A percentile compares a stretch with the other conserved stretches of the same genome.
Conservation (phyloP, 2,113 vertebrate species). For the Hippopotamus amphibius region DNA sequence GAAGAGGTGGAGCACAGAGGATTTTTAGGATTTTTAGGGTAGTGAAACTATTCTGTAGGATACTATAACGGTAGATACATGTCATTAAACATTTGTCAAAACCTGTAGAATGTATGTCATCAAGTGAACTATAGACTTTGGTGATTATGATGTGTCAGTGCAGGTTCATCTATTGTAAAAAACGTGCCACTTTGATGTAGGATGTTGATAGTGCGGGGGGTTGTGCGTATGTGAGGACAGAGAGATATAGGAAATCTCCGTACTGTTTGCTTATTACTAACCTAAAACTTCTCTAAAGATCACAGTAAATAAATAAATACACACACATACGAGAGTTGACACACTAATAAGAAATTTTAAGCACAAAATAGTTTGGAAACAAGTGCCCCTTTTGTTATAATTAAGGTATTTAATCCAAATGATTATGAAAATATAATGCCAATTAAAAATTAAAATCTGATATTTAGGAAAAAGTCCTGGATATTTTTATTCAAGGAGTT, state of each 20-base stretch:
- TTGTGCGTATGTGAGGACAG: not conserved
- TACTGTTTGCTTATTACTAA: not conserved
- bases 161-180: not conserved
- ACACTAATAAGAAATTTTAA: not conserved
- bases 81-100: not conserved
- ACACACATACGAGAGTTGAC: not conserved
- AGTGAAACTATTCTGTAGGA: not conserved
- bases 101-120: not conserved
- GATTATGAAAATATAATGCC: not conserved
- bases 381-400: not conserved
- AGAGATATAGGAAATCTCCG: not conserved
- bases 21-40: not conserved
- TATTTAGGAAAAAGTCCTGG: not conserved
- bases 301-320: not conserved
- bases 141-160: not conserved
- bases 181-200: not conserved
- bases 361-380: not conserved
- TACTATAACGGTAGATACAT: not conserved
- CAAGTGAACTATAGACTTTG: not conserved
- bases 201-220: not conserved
- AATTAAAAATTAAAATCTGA: constrained; percentile 35
- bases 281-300: not conserved
- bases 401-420: not conserved
- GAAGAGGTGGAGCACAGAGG: not conserved
- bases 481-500: not conserved